Evolutionary conservation across 1,140 invertebrate species (phyloP), one percentile per base, ranked within the genome.

Genomic region (Ladona fulva): DNA sequence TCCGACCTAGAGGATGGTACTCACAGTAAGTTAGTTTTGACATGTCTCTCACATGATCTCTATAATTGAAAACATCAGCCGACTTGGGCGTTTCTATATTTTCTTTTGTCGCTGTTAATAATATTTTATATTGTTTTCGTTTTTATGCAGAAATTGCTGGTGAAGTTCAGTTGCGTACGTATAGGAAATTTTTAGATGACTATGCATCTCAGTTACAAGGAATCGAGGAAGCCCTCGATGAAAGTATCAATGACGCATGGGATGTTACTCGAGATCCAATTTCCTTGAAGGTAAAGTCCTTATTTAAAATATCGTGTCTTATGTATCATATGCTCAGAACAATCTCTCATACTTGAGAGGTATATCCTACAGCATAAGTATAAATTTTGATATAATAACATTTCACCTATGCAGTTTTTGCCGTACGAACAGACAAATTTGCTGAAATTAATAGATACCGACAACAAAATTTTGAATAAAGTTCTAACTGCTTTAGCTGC

Each of bases 401-500:
- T 19, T 37, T 19, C 77, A 25, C 77, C 74, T 82, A n/a, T 83
- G 16, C 80, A 85, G 87, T 82, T 84, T 42, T 80, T 84, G 29
- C 87, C 89, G 10, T 86, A 85, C 80, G 93, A 94, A 84, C 86
- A 90, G 80, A 87, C 91, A 12, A 86, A 87, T 29, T 82, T 94
- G 66, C 84, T 92, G 29, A 88, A 93, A 79, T 83, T 95, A 59
- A 89, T 93, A 24, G 89, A 92, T 80, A 94, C 92, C 25, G 93
- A 96, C 84, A 95, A 95, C 84, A 92, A 93, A 83, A 86, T 91
- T 24, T 88, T 95, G 78, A 94, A 93, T 77, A 94, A 95, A 86
- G 89, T 95, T 22, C 85, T 96, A n/a, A 90, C 91, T 42, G 92
- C 93, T 0, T 88, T 96, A 74, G 89, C 91, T n/a, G 89, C 92